Evolutionary conservation across 2,113 vertebrate species (phyloP).

Genomic region (Climacteris rufus): DNA sequence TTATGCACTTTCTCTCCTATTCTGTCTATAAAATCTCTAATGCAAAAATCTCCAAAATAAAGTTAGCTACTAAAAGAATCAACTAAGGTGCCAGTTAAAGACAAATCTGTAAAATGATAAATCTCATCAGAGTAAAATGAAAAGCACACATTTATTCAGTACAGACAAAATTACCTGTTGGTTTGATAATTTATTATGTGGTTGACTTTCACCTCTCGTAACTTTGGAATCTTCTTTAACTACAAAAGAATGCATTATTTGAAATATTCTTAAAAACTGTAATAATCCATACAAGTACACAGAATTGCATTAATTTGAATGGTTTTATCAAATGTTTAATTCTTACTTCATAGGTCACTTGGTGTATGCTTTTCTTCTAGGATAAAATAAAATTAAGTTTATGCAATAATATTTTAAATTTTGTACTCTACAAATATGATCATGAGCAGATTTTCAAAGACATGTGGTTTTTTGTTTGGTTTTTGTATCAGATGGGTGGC

Average conservation of each 20-base stretch:
- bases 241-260: slow-evolving; percentile 34
- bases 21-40: neutral
- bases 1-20: neutral
- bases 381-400: neutral
- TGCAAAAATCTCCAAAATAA: neutral
- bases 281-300: neutral
- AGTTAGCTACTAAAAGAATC: neutral
- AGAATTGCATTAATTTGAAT: neutral
- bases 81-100: neutral
- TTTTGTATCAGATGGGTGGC: neutral
- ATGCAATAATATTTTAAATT: neutral
- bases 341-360: neutral
- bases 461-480: neutral
- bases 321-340: neutral
- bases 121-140: neutral
- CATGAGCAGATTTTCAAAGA: neutral
- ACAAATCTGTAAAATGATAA: neutral
- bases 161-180: slow-evolving; percentile 68
- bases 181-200: slow-evolving; percentile 64
- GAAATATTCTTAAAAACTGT: neutral
- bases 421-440: neutral
- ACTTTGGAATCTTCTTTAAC: slow-evolving; percentile 76
- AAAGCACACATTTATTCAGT: neutral
- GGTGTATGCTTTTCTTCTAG: neutral
- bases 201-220: slow-evolving; percentile 65